Evolutionary conservation across 2,888 invertebrate species (phyloP), one percentile per base, ranked within the genome.

Genomic region (Mesochorus sp.): DNA sequence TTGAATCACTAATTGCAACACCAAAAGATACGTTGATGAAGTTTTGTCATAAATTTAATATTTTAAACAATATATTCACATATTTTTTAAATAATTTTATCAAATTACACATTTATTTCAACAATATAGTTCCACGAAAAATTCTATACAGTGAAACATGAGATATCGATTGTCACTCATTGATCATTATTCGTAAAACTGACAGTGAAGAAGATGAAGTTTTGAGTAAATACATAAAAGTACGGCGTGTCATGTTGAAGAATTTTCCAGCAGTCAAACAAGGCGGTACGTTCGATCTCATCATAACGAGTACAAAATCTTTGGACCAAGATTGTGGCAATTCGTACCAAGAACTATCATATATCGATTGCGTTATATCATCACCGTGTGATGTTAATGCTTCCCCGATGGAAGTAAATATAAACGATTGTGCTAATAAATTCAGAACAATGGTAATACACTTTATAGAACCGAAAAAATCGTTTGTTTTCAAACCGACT

Each of bases 331-430:
- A 59, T 1, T 49, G 2, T 3, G 85, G 83, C 37, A 85, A 64
- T 6, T 81, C 70, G 39, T 80, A 83, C 85, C 85, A 85, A 3
- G 67, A 28, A 26, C 80, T 80, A 17, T 73, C 55, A 57, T 83
- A 85, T 2, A 83, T 21, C 1, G 82, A 80, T 34, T 80, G 42
- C 3, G 76, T 44, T 21, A 86, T 61, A 3, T 62, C 71, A 21
- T 82, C 81, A 17, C 77, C 73, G 26, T 82, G 71, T n/a, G 39
- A 68, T 6, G 80, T 79, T 10, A 86, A 55, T 3, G 75, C 79
- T 17, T 86, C 85, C 17, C 84, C 82, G 8, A 82, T 82, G 28
- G 77, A 85, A 1, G 81, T 79, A n/a, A 74, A 72, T 8, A 83
- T 44, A 2, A 82, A 81, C 2, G 83, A 64, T 51, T 85, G 82